Evolutionary conservation across 23 tunicate species (phyloP), one percentile per base, ranked within the genome.

Genomic region (Halocynthia aurantium): DNA sequence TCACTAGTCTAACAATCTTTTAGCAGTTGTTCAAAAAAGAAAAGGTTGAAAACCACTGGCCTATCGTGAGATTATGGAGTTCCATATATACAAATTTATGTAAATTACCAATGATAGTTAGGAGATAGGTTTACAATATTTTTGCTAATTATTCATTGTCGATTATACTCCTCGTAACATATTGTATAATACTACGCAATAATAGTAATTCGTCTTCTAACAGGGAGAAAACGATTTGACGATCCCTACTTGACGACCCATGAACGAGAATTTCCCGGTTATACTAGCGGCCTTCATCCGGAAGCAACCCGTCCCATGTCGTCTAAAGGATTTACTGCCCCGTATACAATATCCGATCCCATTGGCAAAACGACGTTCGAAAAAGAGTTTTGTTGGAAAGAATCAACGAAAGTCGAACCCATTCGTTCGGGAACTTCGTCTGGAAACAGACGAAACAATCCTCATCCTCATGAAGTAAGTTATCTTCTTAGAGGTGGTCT

Each of bases 181-280:
- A 60, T 1, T 60, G 17, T 15, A 17, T 12, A 18, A 68, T n/a
- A 19, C 22, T 12, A 68, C 72, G 72, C 21, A 19, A 68, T 17
- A 20, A n/a, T 17, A 68, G 22, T n/a, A 19, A 2, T 2, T 76
- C 50, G 20, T 22, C 17, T 55, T 19, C 5, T 57, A 9, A 19
- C 54, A 58, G 81, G 80, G 6, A 76, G 85, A 69, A 65, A 84
- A 73, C 52, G 77, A 54, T 69, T 72, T 7, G 62, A 62, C 51
- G 92, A 92, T 62, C 98, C 98, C 4, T 92, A 92, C 80, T 62
- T 76, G 20, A 86, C 98, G 51, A 86, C 87, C 40, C 83, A 92
- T 74, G 86, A 86, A 79, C 51, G 76, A 10, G 92, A 92, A 22
- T 92, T 80, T 50, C 81, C 82, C 52, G 98, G 92, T 8, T 86